A percentile compares a stretch with the other conserved stretches of the same genome.
phyloP scores from a whole-genome alignment of 2,797 vertebrate species.

The Propithecus deckenii region DNA sequence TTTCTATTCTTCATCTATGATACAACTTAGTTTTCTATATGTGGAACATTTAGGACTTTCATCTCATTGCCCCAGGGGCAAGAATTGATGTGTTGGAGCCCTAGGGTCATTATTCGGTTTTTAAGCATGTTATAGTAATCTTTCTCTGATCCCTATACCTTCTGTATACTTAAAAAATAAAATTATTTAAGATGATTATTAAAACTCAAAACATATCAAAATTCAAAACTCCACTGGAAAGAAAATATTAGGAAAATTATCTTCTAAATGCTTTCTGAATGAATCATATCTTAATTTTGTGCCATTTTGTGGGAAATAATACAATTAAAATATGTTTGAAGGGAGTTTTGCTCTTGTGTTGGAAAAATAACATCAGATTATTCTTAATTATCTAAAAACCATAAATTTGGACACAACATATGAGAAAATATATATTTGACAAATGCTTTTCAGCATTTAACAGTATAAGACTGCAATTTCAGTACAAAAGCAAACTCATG shows the following conservation, averaged over 20 bases:
- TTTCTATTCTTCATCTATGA: background rate
- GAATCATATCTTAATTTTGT: background rate
- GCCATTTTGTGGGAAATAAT: background rate
- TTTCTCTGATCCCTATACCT: background rate
- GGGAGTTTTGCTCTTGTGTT: background rate
- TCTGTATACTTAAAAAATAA: background rate
- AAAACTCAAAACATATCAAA: background rate
- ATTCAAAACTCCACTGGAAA: background rate
- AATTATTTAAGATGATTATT: background rate
- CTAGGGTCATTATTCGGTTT: background rate
- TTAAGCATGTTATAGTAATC: background rate
- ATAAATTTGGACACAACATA: background rate
- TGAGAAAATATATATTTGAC: background rate
- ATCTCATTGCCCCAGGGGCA: too few relatives aligned
- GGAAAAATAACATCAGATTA: background rate
- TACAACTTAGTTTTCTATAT: background rate
- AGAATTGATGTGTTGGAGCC: background rate
- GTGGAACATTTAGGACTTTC: background rate
- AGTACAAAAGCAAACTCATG: background rate
- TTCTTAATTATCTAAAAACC: background rate
- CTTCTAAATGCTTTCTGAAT: background rate
- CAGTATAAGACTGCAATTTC: background rate
- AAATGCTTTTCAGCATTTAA: background rate
- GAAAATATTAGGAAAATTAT: background rate
- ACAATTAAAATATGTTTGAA: background rate